phyloP scores from a whole-genome alignment of 1,140 invertebrate genomes.

The Dysdera silvatica region DNA sequence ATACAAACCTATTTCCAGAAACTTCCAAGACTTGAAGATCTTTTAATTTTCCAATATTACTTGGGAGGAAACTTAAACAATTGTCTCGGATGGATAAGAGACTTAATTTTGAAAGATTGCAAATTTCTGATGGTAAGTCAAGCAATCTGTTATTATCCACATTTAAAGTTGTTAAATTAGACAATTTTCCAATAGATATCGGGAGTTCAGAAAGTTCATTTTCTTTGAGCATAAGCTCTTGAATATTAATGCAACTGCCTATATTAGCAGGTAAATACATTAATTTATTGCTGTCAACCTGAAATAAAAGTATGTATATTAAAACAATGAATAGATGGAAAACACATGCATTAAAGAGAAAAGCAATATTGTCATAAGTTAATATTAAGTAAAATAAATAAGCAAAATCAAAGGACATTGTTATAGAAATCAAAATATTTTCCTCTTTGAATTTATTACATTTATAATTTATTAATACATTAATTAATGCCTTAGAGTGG shows the following conservation, averaged over 20 bases:
- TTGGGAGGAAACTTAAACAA: constrained; percentile 54
- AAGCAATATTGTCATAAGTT: neutral
- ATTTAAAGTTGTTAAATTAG: constrained; percentile 88
- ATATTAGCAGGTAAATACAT: constrained; percentile 77
- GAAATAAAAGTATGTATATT: constrained; percentile 56
- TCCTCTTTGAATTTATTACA: no score
- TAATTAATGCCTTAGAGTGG: no score
- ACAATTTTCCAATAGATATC: constrained; percentile 77
- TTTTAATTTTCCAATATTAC: constrained; percentile 84
- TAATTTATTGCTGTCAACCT: constrained; percentile 94
- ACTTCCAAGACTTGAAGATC: constrained; percentile 93
- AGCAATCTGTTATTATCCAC: constrained; percentile 93
- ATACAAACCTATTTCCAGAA: constrained; percentile 81
- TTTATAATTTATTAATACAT: no score
- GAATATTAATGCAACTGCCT: constrained; percentile 83
- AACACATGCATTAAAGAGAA: neutral
- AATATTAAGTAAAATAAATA: neutral
- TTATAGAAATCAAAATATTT: no score
- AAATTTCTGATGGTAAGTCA: constrained; percentile 80
- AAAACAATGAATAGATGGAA: neutral
- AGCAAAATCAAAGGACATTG: no score
- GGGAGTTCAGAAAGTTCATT: constrained; percentile 91
- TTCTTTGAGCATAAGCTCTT: constrained; percentile 94
- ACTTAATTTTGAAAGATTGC: constrained; percentile 81
- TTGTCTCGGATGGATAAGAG: constrained; percentile 97